phyloP scores from a whole-genome alignment of 2,888 invertebrate species.

The Cabera pusaria region DNA sequence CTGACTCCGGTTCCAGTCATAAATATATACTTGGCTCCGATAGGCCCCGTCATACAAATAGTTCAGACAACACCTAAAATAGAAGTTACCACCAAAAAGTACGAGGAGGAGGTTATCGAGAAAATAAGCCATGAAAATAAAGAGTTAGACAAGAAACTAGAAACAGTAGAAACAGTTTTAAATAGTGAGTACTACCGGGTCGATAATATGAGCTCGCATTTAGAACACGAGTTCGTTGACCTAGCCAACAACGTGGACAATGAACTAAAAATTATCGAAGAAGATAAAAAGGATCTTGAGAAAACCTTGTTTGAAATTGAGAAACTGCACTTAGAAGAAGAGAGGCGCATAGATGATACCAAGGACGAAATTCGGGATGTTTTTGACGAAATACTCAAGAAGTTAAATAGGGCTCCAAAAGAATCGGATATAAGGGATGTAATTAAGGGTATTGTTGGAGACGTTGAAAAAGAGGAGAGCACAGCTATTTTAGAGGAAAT shows the following conservation, averaged over 20 bases:
- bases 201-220: slow-evolving; percentile 44
- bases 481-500: slow-evolving; percentile 35
- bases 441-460: slow-evolving; percentile 43
- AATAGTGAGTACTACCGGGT: slow-evolving; percentile 50
- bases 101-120: neutral
- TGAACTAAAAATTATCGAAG: slow-evolving; percentile 36
- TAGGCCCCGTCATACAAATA: no score
- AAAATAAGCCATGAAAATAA: slow-evolving; percentile 1
- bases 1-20: neutral
- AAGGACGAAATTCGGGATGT: slow-evolving; percentile 49
- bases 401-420: slow-evolving; percentile 15
- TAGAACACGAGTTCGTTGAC: slow-evolving; percentile 52
- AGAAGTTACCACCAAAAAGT: slow-evolving; percentile 2
- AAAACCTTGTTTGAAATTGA: slow-evolving; percentile 50
- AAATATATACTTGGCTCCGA: slow-evolving; percentile 8
- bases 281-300: slow-evolving; percentile 37
- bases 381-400: slow-evolving; percentile 44
- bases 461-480: slow-evolving; percentile 39
- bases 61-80: neutral
- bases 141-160: slow-evolving; percentile 22
- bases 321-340: slow-evolving; percentile 47
- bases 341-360: slow-evolving; percentile 41
- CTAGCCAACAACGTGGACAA: slow-evolving; percentile 46
- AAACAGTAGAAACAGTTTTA: slow-evolving; percentile 40
- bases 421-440: slow-evolving; percentile 37